Evolutionary conservation across 1,140 invertebrate genomes (phyloP).

Genomic region (Scaptomyza hsui): DNA sequence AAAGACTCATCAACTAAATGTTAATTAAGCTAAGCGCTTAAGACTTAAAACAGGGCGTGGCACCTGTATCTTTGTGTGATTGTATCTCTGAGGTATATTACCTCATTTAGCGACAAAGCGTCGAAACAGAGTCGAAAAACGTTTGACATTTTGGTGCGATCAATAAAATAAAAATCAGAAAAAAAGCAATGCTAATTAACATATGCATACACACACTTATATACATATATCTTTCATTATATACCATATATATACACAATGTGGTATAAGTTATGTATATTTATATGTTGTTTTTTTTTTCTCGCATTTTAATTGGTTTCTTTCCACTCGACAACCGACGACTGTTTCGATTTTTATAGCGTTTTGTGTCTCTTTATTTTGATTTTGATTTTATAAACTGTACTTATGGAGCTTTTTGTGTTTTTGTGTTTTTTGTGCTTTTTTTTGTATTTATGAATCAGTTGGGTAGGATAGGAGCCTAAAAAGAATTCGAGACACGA

Average conservation of each 20-base stretch:
- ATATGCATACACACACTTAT: slow-evolving; percentile 58
- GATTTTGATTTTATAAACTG: slow-evolving; percentile 62
- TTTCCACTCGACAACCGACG: slow-evolving; percentile 74
- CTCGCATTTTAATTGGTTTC: slow-evolving; percentile 77
- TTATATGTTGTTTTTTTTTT: slow-evolving; percentile 41
- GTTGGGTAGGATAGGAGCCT: slow-evolving; percentile 28
- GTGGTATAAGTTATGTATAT: slow-evolving; percentile 39
- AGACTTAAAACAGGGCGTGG: slow-evolving; percentile 47
- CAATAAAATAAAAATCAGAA: slow-evolving; percentile 64
- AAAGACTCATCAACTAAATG: slow-evolving; percentile 61
- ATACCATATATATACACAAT: slow-evolving; percentile 31
- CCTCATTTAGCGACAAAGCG: slow-evolving; percentile 59
- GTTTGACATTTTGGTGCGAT: slow-evolving; percentile 81
- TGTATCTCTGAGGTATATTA: slow-evolving; percentile 52
- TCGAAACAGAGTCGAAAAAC: slow-evolving; percentile 61
- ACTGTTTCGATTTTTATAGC: slow-evolving; percentile 69
- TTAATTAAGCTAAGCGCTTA: slow-evolving; percentile 58
- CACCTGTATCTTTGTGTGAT: slow-evolving; percentile 19
- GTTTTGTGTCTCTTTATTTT: slow-evolving; percentile 41
- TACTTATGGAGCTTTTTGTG: slow-evolving; percentile 44
- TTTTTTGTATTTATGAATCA: slow-evolving; percentile 59
- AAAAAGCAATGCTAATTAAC: slow-evolving; percentile 78
- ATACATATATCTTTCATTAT: slow-evolving; percentile 24
- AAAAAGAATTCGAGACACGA: slow-evolving; percentile 44
- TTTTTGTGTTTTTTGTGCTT: too few relatives aligned